Evolutionary conservation across 2,113 vertebrate genomes (phyloP).

Genomic region (Anhinga rufa): DNA sequence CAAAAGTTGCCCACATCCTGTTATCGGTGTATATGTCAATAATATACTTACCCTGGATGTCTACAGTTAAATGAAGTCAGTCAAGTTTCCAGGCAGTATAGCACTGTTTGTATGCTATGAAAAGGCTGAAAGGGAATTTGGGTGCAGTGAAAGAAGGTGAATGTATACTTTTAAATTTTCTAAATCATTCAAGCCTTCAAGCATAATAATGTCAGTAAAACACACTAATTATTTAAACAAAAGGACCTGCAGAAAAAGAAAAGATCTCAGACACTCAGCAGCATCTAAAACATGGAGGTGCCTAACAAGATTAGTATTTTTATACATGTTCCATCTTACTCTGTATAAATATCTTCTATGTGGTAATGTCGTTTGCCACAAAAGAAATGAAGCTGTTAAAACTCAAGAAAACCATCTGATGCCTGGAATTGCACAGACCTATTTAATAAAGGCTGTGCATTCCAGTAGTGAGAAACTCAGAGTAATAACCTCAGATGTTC

Average conservation of each 20-base stretch:
- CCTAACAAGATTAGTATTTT: not conserved
- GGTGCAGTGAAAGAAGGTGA: not conserved
- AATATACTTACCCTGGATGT: not conserved
- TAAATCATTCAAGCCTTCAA: not conserved
- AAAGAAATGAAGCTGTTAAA: slow-evolving; percentile 38
- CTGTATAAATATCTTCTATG: not conserved
- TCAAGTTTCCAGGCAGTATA: not conserved
- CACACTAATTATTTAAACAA: not conserved
- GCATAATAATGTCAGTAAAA: not conserved
- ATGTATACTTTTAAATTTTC: not conserved
- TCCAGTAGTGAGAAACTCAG: not conserved
- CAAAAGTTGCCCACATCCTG: not conserved
- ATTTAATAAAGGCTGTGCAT: slow-evolving; percentile 34
- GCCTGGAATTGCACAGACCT: slow-evolving; percentile 11
- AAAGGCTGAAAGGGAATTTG: not conserved
- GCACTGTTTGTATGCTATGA: not conserved
- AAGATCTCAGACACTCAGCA: not conserved
- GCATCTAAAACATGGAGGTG: not conserved
- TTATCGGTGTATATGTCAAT: not conserved
- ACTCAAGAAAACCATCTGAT: slow-evolving; percentile 15
- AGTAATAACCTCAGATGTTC: not conserved
- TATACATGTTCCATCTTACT: not conserved
- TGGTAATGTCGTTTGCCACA: not conserved
- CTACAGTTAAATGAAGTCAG: not conserved
- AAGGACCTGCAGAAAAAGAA: not conserved